phyloP scores from a whole-genome alignment of 1,140 invertebrate species.

The Bombus ignitus region DNA sequence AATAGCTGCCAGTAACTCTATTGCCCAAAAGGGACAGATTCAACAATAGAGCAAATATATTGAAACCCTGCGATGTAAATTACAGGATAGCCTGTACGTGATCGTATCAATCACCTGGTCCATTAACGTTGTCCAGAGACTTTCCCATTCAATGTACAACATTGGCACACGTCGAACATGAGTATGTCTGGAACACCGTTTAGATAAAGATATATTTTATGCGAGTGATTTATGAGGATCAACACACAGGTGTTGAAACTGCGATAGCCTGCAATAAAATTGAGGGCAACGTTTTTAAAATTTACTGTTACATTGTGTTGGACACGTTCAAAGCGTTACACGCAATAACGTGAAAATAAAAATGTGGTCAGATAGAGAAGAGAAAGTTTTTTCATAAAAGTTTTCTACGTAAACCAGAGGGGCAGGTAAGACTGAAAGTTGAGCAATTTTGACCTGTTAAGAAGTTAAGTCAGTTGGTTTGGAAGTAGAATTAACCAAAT shows the following conservation, averaged over 20 bases:
- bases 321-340: too few relatives aligned
- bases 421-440: neutral
- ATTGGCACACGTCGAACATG: neutral
- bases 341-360: slow-evolving; percentile 1
- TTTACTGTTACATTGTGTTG: neutral
- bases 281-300: too few relatives aligned
- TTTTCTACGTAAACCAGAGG: neutral
- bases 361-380: neutral
- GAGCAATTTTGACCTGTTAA: neutral
- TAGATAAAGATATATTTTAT: neutral
- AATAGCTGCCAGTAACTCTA: too few relatives aligned
- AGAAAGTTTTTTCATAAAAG: slow-evolving; percentile 13
- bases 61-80: neutral
- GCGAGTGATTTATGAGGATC: too few relatives aligned
- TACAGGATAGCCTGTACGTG: neutral
- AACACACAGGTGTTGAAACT: too few relatives aligned
- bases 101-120: slow-evolving; percentile 4
- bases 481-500: neutral
- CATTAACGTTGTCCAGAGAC: neutral
- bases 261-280: too few relatives aligned
- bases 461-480: neutral
- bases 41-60: slow-evolving; percentile 5
- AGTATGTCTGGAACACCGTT: neutral
- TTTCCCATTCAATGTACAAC: neutral
- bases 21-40: neutral